Conservation (phyloP, 2,113 vertebrate species). For the Jacana jacana region DNA sequence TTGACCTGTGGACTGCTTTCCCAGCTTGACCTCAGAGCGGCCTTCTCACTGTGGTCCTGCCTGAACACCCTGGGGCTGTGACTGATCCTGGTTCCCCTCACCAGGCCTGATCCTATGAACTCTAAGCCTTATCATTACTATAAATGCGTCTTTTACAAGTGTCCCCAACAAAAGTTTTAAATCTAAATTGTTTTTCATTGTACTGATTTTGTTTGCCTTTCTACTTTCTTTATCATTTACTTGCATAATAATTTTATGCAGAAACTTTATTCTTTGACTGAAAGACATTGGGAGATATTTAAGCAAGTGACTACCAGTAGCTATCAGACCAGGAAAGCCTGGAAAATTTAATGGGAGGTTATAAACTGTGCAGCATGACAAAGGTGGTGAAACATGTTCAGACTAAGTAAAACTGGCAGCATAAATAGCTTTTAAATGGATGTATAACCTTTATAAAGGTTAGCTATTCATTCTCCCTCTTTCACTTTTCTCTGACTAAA, state of each 20-base stretch:
- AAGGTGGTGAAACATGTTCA: not conserved
- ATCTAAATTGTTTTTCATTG: not conserved
- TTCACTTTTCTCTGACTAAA: slow-evolving; percentile 40
- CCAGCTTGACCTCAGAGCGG: not conserved
- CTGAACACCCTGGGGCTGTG: not conserved
- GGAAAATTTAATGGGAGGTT: slow-evolving; percentile 7
- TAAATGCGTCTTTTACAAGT: not conserved
- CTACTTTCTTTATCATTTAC: not conserved
- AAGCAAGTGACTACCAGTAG: not conserved
- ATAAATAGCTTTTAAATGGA: slow-evolving; percentile 53
- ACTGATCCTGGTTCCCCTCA: not conserved
- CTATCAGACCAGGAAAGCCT: not conserved
- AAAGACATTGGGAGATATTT: not conserved
- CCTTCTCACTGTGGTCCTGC: not conserved
- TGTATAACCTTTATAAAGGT: slow-evolving; percentile 64
- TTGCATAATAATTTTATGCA: not conserved
- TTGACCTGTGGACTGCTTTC: not conserved
- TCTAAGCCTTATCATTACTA: not conserved
- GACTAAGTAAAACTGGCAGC: slow-evolving; percentile 39
- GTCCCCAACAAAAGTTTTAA: not conserved
- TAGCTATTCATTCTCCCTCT: slow-evolving; percentile 20
- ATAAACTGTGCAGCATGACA: not conserved
- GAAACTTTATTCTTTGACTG: not conserved
- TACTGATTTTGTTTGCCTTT: not conserved
- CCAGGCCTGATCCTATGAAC: not conserved